Evolutionary conservation across 1,140 invertebrate genomes (phyloP).

Genomic region (Eulimnadia texana): DNA sequence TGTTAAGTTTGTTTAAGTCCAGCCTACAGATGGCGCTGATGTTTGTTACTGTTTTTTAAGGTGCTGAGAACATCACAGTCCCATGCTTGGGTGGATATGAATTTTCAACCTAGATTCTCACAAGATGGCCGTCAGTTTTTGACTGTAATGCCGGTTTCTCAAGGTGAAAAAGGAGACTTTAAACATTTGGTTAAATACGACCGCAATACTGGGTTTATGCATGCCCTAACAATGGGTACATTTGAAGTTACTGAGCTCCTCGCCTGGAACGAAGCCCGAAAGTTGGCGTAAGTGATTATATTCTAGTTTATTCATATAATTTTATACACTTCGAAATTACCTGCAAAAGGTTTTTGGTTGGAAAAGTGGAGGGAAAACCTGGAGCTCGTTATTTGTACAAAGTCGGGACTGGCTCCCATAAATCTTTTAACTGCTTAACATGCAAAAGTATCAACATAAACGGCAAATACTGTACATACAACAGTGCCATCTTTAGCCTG

Average conservation of each 20-base stretch:
- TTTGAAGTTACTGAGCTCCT: constrained; percentile 65
- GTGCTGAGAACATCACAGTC: constrained; percentile 24
- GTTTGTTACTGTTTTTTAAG: background rate
- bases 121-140: constrained; percentile 36
- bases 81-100: constrained; percentile 53
- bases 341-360: constrained; percentile 31
- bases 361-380: constrained; percentile 28
- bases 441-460: constrained; percentile 25
- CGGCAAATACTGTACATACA: constrained; percentile 39
- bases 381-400: constrained; percentile 28
- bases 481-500: constrained; percentile 47
- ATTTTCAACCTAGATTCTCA: constrained; percentile 38
- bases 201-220: constrained; percentile 25
- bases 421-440: constrained; percentile 22
- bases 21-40: background rate
- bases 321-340: background rate
- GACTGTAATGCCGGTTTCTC: constrained; percentile 43
- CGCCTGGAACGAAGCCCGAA: constrained; percentile 51
- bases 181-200: constrained; percentile 47
- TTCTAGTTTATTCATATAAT: background rate
- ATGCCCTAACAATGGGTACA: constrained; percentile 47
- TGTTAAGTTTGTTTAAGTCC: too few relatives aligned
- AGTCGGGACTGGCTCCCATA: constrained; percentile 28
- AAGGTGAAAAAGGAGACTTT: constrained; percentile 38
- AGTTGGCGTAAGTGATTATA: constrained; percentile 41